Percentiles rank a stretch among this genome's conserved stretches.
Evolutionary conservation across 1,140 invertebrate genomes (phyloP).

Genomic region (Drosophila repleta): DNA sequence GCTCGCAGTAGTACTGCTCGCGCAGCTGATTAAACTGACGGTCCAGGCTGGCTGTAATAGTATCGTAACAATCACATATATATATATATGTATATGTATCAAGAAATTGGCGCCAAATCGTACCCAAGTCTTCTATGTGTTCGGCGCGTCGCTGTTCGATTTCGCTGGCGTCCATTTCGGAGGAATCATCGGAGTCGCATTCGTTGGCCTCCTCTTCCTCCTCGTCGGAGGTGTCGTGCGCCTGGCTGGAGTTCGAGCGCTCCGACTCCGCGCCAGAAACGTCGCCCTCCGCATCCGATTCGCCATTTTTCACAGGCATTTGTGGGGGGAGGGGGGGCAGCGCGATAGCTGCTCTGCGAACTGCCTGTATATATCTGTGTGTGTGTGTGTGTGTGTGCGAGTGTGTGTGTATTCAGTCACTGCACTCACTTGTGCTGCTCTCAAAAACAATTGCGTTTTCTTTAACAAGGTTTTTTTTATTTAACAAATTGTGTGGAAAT

Average conservation of each 20-base stretch:
- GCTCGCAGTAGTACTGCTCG: slow-evolving; percentile 95
- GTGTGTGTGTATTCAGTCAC: background rate
- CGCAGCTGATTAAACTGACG: slow-evolving; percentile 93
- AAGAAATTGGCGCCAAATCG: slow-evolving; percentile 7
- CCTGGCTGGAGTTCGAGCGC: slow-evolving; percentile 86
- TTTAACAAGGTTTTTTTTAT: background rate
- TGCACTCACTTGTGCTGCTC: slow-evolving; percentile 6
- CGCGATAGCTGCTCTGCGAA: background rate
- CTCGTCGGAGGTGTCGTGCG: slow-evolving; percentile 89
- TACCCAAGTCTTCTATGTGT: slow-evolving; percentile 92
- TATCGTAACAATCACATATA: too few species aligned
- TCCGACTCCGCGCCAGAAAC: slow-evolving; percentile 87
- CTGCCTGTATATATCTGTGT: too few species aligned
- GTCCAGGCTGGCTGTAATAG: slow-evolving; percentile 89
- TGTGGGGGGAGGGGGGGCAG: background rate
- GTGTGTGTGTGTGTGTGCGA: background rate
- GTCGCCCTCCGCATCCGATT: slow-evolving; percentile 85
- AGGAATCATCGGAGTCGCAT: slow-evolving; percentile 91
- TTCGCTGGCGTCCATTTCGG: slow-evolving; percentile 96
- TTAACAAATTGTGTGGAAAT: slow-evolving; percentile 10
- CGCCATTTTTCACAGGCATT: slow-evolving; percentile 86
- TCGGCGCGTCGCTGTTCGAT: slow-evolving; percentile 93
- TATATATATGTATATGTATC: background rate
- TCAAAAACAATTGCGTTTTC: background rate
- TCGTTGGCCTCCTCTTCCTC: slow-evolving; percentile 86